phyloP scores from a whole-genome alignment of 1,140 invertebrate genomes.

The Drosophila lowei region DNA sequence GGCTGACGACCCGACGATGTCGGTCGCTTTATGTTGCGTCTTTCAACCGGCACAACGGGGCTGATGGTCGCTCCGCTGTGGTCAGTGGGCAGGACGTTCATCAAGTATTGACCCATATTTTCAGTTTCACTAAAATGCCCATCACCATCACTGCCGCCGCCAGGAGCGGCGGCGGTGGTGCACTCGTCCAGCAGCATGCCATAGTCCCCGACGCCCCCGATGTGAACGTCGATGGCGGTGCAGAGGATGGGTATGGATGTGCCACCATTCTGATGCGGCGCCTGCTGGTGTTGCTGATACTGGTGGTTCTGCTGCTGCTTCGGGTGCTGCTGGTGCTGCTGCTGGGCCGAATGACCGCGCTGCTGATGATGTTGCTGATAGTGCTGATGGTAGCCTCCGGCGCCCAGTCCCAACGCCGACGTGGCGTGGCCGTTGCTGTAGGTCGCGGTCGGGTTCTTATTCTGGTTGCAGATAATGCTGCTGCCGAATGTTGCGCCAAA shows the following conservation, averaged over 20 bases:
- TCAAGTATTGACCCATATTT: constrained; percentile 83
- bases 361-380: constrained; percentile 77
- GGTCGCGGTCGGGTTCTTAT: constrained; percentile 42
- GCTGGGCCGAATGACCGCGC: constrained; percentile 48
- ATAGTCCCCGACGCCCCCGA: constrained; percentile 37
- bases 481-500: constrained; percentile 84
- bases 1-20: constrained; percentile 69
- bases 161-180: constrained; percentile 34
- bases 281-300: constrained; percentile 50
- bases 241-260: constrained; percentile 58
- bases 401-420: constrained; percentile 71
- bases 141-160: constrained; percentile 79
- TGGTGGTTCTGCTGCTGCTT: constrained; percentile 39
- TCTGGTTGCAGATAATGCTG: constrained; percentile 69
- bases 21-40: constrained; percentile 80
- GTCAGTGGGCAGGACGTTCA: constrained; percentile 59
- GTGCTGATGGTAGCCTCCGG: constrained; percentile 75
- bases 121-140: constrained; percentile 84
- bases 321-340: constrained; percentile 13
- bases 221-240: constrained; percentile 63
- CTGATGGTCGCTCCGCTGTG: constrained; percentile 59
- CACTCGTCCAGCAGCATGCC: constrained; percentile 53
- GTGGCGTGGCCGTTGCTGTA: constrained; percentile 46
- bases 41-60: constrained; percentile 77
- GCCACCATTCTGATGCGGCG: constrained; percentile 47